Conservation (phyloP, 2,888 invertebrate genomes). For the Diogma glabrata region DNA sequence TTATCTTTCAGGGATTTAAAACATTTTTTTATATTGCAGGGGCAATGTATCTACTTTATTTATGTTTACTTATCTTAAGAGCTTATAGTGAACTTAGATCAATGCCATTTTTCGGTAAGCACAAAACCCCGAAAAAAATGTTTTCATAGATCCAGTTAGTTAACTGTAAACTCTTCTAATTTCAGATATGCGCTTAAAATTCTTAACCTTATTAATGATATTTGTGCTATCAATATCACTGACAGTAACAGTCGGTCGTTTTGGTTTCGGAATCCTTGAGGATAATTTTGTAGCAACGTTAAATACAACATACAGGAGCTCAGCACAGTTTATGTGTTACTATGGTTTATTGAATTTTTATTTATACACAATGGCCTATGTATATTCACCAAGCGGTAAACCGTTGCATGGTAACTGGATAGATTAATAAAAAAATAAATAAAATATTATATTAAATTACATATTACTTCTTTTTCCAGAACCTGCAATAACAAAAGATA, state of each 20-base stretch:
- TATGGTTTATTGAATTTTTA: conserved; percentile 92
- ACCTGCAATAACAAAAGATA: conserved; percentile 87
- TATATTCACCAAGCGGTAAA: conserved; percentile 78
- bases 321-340: conserved; percentile 91
- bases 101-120: conserved; percentile 95
- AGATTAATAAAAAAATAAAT: background rate
- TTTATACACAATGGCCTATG: conserved; percentile 84
- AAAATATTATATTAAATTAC: background rate
- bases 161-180: conserved; percentile 20
- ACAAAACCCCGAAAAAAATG: too few relatives aligned
- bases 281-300: conserved; percentile 89
- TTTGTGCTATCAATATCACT: conserved; percentile 66
- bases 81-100: conserved; percentile 90
- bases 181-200: conserved; percentile 81
- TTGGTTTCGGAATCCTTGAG: conserved; percentile 81
- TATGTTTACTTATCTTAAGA: conserved; percentile 68
- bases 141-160: too few relatives aligned
- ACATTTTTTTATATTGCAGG: conserved; percentile 81
- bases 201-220: conserved; percentile 74
- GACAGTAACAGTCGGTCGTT: conserved; percentile 65
- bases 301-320: conserved; percentile 77
- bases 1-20: conserved; percentile 62
- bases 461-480: conserved; percentile 45
- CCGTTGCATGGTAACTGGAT: conserved; percentile 65
- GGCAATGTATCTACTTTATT: conserved; percentile 73